Conservation (phyloP, 2,113 vertebrate species). For the Salminus brasiliensis region DNA sequence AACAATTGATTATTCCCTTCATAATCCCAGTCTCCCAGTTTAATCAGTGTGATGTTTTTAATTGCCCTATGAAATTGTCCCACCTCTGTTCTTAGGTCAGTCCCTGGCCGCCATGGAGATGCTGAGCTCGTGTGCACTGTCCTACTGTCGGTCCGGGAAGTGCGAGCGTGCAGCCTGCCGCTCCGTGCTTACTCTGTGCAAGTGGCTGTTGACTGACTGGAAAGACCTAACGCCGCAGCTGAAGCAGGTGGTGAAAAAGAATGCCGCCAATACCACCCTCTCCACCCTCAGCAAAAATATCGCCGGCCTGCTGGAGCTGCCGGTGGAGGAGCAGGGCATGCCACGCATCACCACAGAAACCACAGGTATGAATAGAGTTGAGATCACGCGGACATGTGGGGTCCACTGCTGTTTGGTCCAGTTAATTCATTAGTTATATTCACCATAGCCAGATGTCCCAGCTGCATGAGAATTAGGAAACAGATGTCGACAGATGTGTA, state of each 20-base stretch:
- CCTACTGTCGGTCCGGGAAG: constrained; percentile 90
- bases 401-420: too few species aligned
- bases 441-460: too few species aligned
- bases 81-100: constrained; percentile 79
- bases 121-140: constrained; percentile 92
- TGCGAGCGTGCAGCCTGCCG: constrained; percentile 92
- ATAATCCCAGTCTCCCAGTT: too few species aligned
- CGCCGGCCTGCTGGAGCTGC: constrained; percentile 84
- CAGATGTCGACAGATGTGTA: too few species aligned
- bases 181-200: constrained; percentile 92
- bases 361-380: constrained; percentile 86
- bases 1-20: too few species aligned
- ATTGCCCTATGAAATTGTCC: not conserved
- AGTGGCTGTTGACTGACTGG: constrained; percentile 97
- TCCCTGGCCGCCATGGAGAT: constrained; percentile 94
- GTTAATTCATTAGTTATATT: too few species aligned
- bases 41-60: too few species aligned
- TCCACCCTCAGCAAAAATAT: constrained; percentile 87
- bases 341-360: constrained; percentile 89
- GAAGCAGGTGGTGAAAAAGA: constrained; percentile 86
- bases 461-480: too few species aligned
- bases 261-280: constrained; percentile 63
- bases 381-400: too few species aligned
- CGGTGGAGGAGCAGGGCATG: constrained; percentile 84
- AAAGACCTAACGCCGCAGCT: constrained; percentile 94